phyloP scores from a whole-genome alignment of 2,888 invertebrate genomes.

The Deilephila elpenor region DNA sequence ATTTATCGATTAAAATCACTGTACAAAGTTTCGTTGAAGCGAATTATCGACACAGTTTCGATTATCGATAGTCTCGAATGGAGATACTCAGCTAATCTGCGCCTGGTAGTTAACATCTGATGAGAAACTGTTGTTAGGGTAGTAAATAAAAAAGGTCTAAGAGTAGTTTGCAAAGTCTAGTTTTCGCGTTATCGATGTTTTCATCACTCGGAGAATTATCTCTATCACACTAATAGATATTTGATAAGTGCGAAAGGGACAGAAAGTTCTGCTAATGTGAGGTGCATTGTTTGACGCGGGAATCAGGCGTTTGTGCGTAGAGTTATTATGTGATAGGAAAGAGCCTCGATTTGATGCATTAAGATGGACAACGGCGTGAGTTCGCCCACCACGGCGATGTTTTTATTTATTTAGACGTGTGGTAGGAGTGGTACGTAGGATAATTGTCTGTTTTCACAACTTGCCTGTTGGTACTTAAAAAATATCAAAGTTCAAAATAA shows the following conservation, averaged over 20 bases:
- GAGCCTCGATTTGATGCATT: conserved; percentile 20
- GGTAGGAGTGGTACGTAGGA: conserved; percentile 1
- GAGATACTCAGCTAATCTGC: not conserved
- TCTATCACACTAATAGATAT: not conserved
- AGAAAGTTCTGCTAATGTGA: not conserved
- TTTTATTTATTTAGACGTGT: conserved; percentile 23
- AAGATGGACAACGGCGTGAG: conserved; percentile 15
- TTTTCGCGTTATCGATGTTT: not conserved
- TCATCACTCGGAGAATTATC: not conserved
- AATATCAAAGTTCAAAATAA: not conserved
- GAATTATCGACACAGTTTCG: conserved; percentile 14
- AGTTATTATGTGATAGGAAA: conserved; percentile 25
- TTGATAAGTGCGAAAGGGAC: not conserved
- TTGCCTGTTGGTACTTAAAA: conserved; percentile 6
- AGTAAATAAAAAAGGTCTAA: conserved; percentile 23
- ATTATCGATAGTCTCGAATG: not conserved
- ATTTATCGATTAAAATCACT: conserved; percentile 3
- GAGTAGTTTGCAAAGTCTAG: conserved; percentile 17
- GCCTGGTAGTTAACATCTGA: conserved; percentile 13
- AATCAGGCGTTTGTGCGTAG: conserved; percentile 1
- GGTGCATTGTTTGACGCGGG: not conserved
- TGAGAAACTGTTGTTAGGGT: conserved; percentile 23
- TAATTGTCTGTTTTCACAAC: conserved; percentile 1
- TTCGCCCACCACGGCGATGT: conserved; percentile 16
- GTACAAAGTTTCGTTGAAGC: not conserved